Evolutionary conservation across 2,797 vertebrate species (phyloP).

Genomic region (Microctenopoma lineatum): DNA sequence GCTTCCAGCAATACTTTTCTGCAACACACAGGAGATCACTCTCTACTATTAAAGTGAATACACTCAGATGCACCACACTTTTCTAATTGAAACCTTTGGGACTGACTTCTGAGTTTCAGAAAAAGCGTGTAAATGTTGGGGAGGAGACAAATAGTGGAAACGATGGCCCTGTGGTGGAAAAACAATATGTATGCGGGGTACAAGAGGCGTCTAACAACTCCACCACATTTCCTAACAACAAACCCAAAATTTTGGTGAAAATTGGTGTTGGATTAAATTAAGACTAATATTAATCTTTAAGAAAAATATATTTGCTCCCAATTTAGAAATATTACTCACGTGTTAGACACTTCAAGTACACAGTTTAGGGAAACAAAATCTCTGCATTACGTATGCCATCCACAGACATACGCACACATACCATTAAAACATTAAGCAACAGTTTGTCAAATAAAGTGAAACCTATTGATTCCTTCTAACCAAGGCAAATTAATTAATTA

Average conservation of each 20-base stretch:
- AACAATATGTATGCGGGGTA: conserved; percentile 40
- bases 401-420: conserved; percentile 13
- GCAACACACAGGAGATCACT: conserved; percentile 82
- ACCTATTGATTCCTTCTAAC: conserved; percentile 85
- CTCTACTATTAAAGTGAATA: conserved; percentile 81
- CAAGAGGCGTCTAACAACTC: conserved; percentile 23
- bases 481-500: conserved; percentile 81
- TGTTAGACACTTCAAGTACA: conserved; percentile 29
- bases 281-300: conserved; percentile 15
- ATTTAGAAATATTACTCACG: conserved; percentile 20
- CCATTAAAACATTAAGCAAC: conserved; percentile 77
- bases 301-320: not conserved
- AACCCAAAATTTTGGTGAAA: conserved; percentile 22
- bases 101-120: conserved; percentile 76
- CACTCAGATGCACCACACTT: conserved; percentile 77
- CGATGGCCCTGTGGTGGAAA: conserved; percentile 66
- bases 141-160: conserved; percentile 75
- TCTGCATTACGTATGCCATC: conserved; percentile 32
- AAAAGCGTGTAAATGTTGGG: conserved; percentile 72
- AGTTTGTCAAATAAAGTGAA: conserved; percentile 85
- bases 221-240: conserved; percentile 28
- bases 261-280: conserved; percentile 6
- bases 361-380: conserved; percentile 50
- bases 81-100: conserved; percentile 88
- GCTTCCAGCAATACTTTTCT: conserved; percentile 69